Base-by-base conservation (phyloP, 2,888 invertebrate species). In the Ecliptopera silaceata region DNA sequence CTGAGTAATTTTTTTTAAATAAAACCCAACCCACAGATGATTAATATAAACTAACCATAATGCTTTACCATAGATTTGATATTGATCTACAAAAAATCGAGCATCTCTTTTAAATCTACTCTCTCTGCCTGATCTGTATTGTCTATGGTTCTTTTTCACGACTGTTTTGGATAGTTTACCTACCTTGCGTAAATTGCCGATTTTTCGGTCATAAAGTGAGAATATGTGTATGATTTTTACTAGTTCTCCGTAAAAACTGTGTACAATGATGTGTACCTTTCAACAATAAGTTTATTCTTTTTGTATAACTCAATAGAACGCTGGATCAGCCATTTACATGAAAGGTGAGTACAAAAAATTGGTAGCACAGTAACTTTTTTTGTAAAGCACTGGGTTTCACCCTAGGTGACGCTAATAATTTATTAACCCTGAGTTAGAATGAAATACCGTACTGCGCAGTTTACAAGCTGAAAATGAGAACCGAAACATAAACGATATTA, bases 141-240 rank as follows among this genome's bases (percentile, higher is more conserved):
- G 76, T 90, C 88, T 88, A 87, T 90, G 89, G 81, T 81, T 75
- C 83, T 86, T 90, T 90, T 90, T 90, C 90, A 90, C 86, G 90
- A 90, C 90, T 91, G 90, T 91, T 91, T 91, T 91, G 90, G 83
- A 87, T 89, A 88, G 88, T 88, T 88, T 87, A 85, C 82, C 82
- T 88, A 85, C 83, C 86, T 87, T 82, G 84, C 82, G 59, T 86
- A 86, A 74, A 88, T 86, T 83, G 88, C 90, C 89, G 89, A 90
- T 80, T 90, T 87, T 86, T 86, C 82, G 80, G 79, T 80, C 70
- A 78, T 71, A 65, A 72, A 77, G 77, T 79, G 77, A 71, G 17
- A 85, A 80, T 74, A 88, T 88, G 86, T 79, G 76, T 79, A 74
- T 77, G 70, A 74, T 80, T 85, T 70, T 78, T 72, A 66, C 69